Conservation (phyloP, 2,113 vertebrate species). For the Leucopsar rothschildi region DNA sequence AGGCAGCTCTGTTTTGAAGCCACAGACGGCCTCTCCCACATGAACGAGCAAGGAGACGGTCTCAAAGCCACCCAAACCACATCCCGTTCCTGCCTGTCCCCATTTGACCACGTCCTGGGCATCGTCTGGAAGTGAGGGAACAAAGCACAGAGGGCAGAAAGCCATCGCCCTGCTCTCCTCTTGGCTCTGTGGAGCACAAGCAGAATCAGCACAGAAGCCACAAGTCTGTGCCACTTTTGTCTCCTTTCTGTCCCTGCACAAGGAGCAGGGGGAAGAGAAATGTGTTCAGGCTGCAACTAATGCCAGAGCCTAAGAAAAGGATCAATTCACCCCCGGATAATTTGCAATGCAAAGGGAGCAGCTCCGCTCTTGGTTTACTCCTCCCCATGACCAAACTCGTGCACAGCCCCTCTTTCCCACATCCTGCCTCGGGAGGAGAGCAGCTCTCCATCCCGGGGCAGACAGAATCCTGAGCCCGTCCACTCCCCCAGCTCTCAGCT, state of each 20-base stretch:
- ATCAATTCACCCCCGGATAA: not conserved
- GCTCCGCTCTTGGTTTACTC: not conserved
- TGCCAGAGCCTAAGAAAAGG: not conserved
- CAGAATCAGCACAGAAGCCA: not conserved
- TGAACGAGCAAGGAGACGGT: not conserved
- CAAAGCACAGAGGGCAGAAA: not conserved
- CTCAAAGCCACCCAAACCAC: not conserved
- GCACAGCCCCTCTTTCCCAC: not conserved
- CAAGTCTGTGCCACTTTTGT: not conserved
- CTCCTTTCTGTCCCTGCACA: slow-evolving; percentile 6
- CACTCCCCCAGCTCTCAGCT: not conserved
- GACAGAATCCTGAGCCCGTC: not conserved
- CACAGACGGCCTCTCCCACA: not conserved
- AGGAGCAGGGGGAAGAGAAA: slow-evolving; percentile 25
- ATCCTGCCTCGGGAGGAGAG: not conserved
- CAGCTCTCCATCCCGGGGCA: accelerated
- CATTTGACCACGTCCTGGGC: not conserved
- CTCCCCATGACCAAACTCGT: not conserved
- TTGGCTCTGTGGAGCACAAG: not conserved
- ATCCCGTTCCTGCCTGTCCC: not conserved
- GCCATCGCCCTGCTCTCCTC: not conserved
- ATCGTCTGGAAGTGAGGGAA: not conserved
- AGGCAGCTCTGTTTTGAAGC: not conserved
- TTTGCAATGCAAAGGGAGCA: slow-evolving; percentile 8
- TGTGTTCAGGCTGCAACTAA: not conserved